Conservation (phyloP, 1,140 invertebrate genomes). For the Coelopa frigida region DNA sequence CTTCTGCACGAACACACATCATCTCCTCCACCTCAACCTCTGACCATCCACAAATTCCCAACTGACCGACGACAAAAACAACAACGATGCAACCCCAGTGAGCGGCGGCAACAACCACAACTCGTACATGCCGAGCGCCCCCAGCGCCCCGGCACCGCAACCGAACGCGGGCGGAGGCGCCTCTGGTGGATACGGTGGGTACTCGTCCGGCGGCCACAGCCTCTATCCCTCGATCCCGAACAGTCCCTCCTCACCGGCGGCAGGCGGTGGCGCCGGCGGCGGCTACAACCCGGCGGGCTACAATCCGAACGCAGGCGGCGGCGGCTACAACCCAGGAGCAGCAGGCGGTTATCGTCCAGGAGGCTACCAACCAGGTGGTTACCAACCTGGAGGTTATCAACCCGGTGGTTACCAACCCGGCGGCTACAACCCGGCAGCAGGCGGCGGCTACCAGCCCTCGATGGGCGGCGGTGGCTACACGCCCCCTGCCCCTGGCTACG, state of each 20-base stretch:
- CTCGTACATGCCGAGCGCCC: slow-evolving; percentile 31
- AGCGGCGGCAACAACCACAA: slow-evolving; percentile 31
- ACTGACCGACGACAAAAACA: too few relatives aligned
- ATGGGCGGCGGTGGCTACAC: slow-evolving; percentile 10
- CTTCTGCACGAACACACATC: too few relatives aligned
- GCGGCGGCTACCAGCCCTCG: slow-evolving; percentile 25
- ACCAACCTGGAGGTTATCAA: slow-evolving; percentile 19
- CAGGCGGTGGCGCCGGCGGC: slow-evolving; percentile 17
- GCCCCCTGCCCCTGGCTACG: slow-evolving; percentile 12
- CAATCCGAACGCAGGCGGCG: slow-evolving; percentile 26
- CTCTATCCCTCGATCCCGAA: slow-evolving; percentile 37
- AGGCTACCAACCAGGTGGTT: not conserved
- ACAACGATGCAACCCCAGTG: too few relatives aligned
- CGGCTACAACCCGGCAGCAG: slow-evolving; percentile 30
- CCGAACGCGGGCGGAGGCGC: slow-evolving; percentile 12
- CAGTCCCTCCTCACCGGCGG: slow-evolving; percentile 10
- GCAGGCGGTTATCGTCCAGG: slow-evolving; percentile 18
- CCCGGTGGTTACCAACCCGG: slow-evolving; percentile 15
- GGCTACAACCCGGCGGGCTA: slow-evolving; percentile 19
- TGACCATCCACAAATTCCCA: too few relatives aligned
- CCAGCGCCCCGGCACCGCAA: slow-evolving; percentile 9
- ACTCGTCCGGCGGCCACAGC: slow-evolving; percentile 40
- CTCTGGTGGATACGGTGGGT: slow-evolving; percentile 37
- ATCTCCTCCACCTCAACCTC: too few relatives aligned
- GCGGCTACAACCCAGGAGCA: slow-evolving; percentile 22